These are phyloP conservation scores for Drosophila asahinai DNA, from an alignment of 1,140 invertebrate species.

Conservation along the genomic window DNA sequence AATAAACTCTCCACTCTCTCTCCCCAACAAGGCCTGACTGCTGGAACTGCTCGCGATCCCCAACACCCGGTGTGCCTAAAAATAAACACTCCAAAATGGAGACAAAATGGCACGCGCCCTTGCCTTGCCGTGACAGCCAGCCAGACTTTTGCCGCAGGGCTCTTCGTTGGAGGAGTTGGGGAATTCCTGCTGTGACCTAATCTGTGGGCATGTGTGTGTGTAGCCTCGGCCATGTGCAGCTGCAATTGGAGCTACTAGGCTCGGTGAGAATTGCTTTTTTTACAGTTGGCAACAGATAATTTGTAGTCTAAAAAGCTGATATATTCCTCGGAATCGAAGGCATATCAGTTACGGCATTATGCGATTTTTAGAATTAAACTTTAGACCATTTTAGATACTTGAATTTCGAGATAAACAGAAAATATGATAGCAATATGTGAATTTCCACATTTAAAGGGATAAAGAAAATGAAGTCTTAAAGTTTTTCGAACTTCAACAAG, in stretches of 20 bases:
- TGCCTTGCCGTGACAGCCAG: constrained; percentile 18
- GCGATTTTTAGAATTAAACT: not conserved
- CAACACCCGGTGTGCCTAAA: constrained; percentile 18
- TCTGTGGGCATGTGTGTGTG: constrained; percentile 18
- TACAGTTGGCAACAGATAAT: constrained; percentile 8
- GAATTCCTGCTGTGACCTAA: constrained; percentile 37
- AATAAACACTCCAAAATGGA: constrained; percentile 53
- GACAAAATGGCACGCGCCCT: constrained; percentile 56
- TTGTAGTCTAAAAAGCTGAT: not conserved
- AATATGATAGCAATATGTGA: not conserved
- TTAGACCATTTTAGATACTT: not conserved
- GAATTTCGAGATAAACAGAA: not conserved
- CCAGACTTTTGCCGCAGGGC: constrained; percentile 30
- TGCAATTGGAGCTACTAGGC: constrained; percentile 9
- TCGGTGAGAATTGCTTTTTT: not conserved
- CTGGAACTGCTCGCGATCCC: constrained; percentile 34
- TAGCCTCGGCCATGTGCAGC: constrained; percentile 21
- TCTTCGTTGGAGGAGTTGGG: not conserved
- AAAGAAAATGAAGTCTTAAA: rapidly evolving
- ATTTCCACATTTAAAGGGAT: not conserved
- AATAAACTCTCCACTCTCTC: constrained; percentile 50
- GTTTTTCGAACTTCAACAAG: no score
- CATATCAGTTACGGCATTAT: not conserved
- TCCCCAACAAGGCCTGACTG: constrained; percentile 22
- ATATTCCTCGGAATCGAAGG: not conserved